Evolutionary conservation across 2,113 vertebrate genomes (phyloP).

Genomic region (Halcyon malimbica): DNA sequence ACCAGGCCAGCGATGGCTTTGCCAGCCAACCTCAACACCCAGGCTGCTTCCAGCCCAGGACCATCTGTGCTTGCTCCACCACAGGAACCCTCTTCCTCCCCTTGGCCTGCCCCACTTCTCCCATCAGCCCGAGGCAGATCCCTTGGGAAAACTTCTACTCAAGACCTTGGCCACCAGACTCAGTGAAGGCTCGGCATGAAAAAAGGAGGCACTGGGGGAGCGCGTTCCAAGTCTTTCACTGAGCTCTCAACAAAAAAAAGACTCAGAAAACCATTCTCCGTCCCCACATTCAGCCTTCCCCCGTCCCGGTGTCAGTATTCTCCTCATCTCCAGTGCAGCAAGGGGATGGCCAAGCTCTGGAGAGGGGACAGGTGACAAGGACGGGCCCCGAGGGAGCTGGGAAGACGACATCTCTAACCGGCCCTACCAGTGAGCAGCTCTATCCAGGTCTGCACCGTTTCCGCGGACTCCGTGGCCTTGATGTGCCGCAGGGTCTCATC

Average conservation of each 20-base stretch:
- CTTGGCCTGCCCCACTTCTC: neutral
- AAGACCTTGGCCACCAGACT: too few species aligned
- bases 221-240: accelerated
- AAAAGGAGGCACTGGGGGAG: neutral
- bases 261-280: neutral
- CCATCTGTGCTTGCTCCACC: neutral
- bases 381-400: neutral
- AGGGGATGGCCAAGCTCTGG: neutral
- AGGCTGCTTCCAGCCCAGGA: neutral
- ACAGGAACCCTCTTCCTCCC: neutral
- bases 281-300: neutral
- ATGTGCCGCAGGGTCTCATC: slow-evolving; percentile 87
- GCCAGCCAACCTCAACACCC: accelerated
- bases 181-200: neutral
- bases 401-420: accelerated
- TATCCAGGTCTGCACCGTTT: slow-evolving; percentile 85
- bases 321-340: neutral
- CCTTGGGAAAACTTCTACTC: neutral
- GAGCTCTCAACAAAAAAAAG: neutral
- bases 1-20: accelerated
- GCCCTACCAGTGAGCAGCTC: slow-evolving; percentile 84
- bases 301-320: neutral
- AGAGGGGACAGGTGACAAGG: neutral
- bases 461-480: slow-evolving; percentile 77
- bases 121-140: neutral